These are phyloP conservation scores for Diachasmimorpha longicaudata DNA, from an alignment of 1,140 invertebrate genomes.

Conservation along the genomic window DNA sequence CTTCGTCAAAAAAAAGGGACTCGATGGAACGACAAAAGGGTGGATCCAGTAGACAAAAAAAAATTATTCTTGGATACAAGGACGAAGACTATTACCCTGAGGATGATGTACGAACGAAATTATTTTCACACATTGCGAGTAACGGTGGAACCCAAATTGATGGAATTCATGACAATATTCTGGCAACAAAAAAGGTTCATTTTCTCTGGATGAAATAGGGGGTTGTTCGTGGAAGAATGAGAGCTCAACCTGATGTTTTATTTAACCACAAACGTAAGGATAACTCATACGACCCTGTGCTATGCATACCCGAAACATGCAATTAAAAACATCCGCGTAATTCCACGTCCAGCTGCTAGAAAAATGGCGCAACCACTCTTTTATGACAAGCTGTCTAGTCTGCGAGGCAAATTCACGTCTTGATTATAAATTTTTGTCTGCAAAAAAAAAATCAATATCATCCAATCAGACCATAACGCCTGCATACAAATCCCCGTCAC, in stretches of 20 bases:
- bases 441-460: not conserved
- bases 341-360: not conserved
- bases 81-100: too few relatives aligned
- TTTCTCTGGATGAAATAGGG: too few relatives aligned
- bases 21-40: not conserved
- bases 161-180: too few relatives aligned
- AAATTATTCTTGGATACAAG: not conserved
- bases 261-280: not conserved
- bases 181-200: too few relatives aligned
- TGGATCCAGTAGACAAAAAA: not conserved
- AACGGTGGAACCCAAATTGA: too few relatives aligned
- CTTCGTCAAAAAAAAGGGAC: not conserved
- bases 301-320: not conserved
- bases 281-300: not conserved
- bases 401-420: not conserved
- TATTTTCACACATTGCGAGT: too few relatives aligned
- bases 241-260: not conserved
- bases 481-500: slow-evolving; percentile 3
- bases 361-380: not conserved
- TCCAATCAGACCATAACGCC: slow-evolving; percentile 3
- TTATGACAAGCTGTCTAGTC: not conserved
- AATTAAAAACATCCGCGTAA: slow-evolving; percentile 7
- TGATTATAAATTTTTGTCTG: not conserved
- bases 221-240: too few relatives aligned
- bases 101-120: too few relatives aligned